These are phyloP conservation scores for Tiliacea aurago DNA, from an alignment of 2,888 invertebrate species.

Conservation along the genomic window DNA sequence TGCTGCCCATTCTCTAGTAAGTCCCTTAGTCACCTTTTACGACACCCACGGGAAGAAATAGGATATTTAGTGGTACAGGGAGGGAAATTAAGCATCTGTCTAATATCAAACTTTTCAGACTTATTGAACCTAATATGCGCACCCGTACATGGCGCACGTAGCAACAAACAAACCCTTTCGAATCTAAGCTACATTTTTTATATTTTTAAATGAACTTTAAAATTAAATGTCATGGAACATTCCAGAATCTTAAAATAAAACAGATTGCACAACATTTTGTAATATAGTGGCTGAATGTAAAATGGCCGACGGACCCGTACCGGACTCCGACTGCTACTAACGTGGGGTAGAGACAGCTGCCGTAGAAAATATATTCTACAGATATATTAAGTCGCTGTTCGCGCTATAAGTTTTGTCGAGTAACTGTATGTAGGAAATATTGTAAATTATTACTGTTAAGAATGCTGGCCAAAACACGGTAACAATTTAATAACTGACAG, in stretches of 20 bases:
- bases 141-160: neutral
- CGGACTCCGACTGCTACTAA: conserved; percentile 72
- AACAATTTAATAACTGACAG: neutral
- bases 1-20: no score
- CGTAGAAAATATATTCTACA: conserved; percentile 42
- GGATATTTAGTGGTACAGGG: no score
- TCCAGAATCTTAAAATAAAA: conserved; percentile 59
- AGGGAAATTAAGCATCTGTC: no score
- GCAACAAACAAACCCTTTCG: conserved; percentile 3
- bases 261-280: conserved; percentile 78
- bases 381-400: conserved; percentile 28
- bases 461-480: neutral
- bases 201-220: neutral
- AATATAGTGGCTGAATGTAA: conserved; percentile 66
- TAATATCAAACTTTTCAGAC: no score
- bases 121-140: no score
- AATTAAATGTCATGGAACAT: conserved; percentile 69
- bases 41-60: no score
- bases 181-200: conserved; percentile 7
- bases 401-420: conserved; percentile 20
- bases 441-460: neutral
- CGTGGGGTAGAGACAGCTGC: conserved; percentile 85
- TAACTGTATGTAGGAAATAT: neutral
- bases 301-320: conserved; percentile 69
- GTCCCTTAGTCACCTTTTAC: no score